Evolutionary conservation across 2,888 invertebrate genomes (phyloP).

Genomic region (Latrodectus hesperus): DNA sequence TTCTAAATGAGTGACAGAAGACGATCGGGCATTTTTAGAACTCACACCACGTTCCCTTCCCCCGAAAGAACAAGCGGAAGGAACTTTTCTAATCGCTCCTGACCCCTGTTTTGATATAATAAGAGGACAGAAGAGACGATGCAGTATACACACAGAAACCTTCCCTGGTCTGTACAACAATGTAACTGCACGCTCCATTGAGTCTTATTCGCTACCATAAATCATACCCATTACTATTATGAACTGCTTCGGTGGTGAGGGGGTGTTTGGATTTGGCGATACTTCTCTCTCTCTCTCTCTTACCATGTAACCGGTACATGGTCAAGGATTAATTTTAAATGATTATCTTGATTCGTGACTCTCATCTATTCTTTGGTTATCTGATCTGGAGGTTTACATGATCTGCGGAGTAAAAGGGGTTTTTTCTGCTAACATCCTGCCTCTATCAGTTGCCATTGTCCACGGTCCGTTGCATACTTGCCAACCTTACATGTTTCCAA

Average conservation of each 20-base stretch:
- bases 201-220: constrained; percentile 54
- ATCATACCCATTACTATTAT: constrained; percentile 65
- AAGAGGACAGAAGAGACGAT: constrained; percentile 16
- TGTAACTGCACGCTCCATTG: constrained; percentile 65
- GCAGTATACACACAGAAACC: constrained; percentile 14
- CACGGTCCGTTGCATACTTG: constrained; percentile 37
- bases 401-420: constrained; percentile 31
- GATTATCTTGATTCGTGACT: constrained; percentile 65
- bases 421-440: constrained; percentile 61
- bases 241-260: constrained; percentile 15
- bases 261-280: too few relatives aligned
- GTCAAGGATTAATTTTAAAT: constrained; percentile 69
- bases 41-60: background rate
- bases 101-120: constrained; percentile 54
- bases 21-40: background rate
- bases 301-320: constrained; percentile 63
- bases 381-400: constrained; percentile 59
- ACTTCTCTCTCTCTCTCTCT: background rate
- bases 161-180: constrained; percentile 51
- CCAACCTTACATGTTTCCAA: constrained; percentile 19
- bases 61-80: background rate
- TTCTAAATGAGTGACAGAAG: background rate
- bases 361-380: constrained; percentile 61
- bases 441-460: constrained; percentile 55
- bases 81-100: background rate